Evolutionary conservation across 1,140 invertebrate genomes (phyloP), one percentile per base, ranked within the genome.

Genomic region (Oreohelix idahoensis): DNA sequence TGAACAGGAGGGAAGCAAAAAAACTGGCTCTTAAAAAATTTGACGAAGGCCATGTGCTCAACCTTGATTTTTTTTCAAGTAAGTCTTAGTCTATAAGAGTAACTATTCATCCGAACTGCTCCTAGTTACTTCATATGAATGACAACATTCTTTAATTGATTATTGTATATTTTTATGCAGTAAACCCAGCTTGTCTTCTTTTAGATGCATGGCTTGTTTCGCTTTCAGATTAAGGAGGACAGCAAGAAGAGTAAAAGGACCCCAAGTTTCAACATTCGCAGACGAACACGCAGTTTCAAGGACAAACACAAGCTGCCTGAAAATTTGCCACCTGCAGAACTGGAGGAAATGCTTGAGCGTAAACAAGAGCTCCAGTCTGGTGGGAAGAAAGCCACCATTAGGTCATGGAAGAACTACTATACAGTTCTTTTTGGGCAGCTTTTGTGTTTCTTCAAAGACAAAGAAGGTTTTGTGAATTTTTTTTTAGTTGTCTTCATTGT

Each of bases 401-500:
- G 98, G 10, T 98, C 97, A 0, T 99, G 98, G 98, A 98, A 98
- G 89, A 95, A 95, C 74, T 98, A 96, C 92, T 98, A 99, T 91
- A 97, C 97, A 5, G 98, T 99, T 42, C 93, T 99, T 0, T 99
- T 97, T 91, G 98, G 98, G 0, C 98, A 99, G 91, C 92, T 99
- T 83, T 93, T 99, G 36, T 99, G 98, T 93, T 99, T 99, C 95
- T 99, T 99, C 94, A 97, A 98, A 91, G 98, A 98, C 91, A 95
- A 96, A 88, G 95, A 96, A 84, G 97, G 98, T 94, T 71, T 15
- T 20, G 15, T 45, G 5, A 45, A 8, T 45, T 45, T 5, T 45
- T 45, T 45, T 45, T 8, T 45, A 8, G 15, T 45, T 15, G 15
- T 45, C 15, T 45, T 8, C 15, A 8, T 45, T 45, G 42, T 45